A percentile compares a stretch with the other conserved stretches of the same genome.
phyloP scores from a whole-genome alignment of 2,113 vertebrate genomes.

The Oryzias woworae region DNA sequence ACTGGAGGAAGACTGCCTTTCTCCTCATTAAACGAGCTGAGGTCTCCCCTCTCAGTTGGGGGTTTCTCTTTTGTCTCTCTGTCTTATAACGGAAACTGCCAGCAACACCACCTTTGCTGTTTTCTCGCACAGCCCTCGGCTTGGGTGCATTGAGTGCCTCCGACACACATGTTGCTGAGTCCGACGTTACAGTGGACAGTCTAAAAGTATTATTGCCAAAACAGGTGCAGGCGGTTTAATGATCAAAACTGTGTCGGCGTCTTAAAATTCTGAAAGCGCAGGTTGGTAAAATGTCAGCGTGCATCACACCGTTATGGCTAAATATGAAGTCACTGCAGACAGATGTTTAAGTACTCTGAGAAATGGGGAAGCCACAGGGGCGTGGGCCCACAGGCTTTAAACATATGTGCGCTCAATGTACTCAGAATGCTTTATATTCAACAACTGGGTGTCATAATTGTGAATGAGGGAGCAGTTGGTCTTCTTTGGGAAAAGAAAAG shows the following conservation, averaged over 20 bases:
- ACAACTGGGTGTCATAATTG: conserved; percentile 51
- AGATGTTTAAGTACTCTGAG: conserved; percentile 74
- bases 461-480: conserved; percentile 39
- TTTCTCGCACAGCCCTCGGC: conserved; percentile 43
- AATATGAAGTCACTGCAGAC: conserved; percentile 61
- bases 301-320: conserved; percentile 54
- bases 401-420: conserved; percentile 64
- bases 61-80: conserved; percentile 63
- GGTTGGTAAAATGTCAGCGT: conserved; percentile 61
- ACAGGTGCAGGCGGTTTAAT: not conserved
- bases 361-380: conserved; percentile 67
- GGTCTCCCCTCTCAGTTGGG: conserved; percentile 77
- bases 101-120: conserved; percentile 38
- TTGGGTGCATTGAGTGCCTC: conserved; percentile 26
- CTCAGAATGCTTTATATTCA: conserved; percentile 44
- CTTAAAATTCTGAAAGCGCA: conserved; percentile 59
- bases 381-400: conserved; percentile 63
- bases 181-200: too few relatives aligned
- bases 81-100: conserved; percentile 41
- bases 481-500: conserved; percentile 26
- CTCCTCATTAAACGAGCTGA: conserved; percentile 83
- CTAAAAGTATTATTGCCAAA: too few relatives aligned
- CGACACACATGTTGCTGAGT: too few relatives aligned
- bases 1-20: conserved; percentile 76
- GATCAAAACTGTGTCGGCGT: conserved; percentile 24